These are phyloP conservation scores for Platorchestia sp. DNA, from an alignment of 1,140 invertebrate species.

Conservation along the genomic window DNA sequence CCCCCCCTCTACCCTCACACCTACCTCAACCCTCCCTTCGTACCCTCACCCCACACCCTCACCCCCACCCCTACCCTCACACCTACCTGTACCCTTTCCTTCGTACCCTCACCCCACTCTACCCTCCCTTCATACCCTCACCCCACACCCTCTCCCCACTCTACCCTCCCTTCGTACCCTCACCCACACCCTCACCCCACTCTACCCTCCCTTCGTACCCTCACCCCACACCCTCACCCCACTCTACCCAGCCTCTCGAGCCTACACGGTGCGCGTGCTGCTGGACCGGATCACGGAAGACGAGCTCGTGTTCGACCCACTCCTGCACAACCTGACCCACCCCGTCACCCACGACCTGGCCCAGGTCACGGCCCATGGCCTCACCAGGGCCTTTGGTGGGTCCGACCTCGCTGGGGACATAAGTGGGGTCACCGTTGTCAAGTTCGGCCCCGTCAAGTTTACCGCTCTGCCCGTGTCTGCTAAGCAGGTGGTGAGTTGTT, in stretches of 20 bases:
- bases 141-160: no score
- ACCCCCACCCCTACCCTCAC: no score
- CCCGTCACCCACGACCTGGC: slow-evolving; percentile 61
- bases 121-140: no score
- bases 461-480: slow-evolving; percentile 59
- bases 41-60: no score
- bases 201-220: background rate
- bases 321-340: slow-evolving; percentile 62
- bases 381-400: slow-evolving; percentile 59
- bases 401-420: slow-evolving; percentile 58
- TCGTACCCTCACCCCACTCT: no score
- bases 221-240: background rate
- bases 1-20: no score
- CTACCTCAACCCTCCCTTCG: no score
- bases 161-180: no score
- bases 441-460: slow-evolving; percentile 59
- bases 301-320: slow-evolving; percentile 60
- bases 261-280: slow-evolving; percentile 62
- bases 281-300: slow-evolving; percentile 64
- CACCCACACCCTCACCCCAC: background rate
- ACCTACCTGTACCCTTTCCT: no score
- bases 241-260: slow-evolving; percentile 59
- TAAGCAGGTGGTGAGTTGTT: slow-evolving; percentile 54
- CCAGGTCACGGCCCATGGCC: slow-evolving; percentile 60
- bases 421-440: slow-evolving; percentile 59